Conservation (phyloP, 2,888 invertebrate genomes). For the Mesorhabditis belari region DNA sequence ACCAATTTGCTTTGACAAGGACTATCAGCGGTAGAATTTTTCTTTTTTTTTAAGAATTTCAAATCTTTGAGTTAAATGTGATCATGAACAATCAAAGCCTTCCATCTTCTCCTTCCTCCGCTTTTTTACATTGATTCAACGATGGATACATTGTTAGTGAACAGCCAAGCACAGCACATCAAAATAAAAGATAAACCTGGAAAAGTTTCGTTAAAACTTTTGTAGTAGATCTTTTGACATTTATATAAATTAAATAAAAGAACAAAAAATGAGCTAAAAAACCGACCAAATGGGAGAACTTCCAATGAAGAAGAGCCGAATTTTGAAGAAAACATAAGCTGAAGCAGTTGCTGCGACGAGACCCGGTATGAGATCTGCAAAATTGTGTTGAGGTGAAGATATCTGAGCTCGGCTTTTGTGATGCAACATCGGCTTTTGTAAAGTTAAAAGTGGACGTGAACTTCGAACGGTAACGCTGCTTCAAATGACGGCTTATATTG, state of each 20-base stretch:
- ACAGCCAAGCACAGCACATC: constrained; percentile 19
- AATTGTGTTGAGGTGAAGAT: no score
- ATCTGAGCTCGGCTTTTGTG: no score
- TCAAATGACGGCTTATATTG: no score
- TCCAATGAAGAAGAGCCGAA: constrained; percentile 16
- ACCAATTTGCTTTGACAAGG: neutral
- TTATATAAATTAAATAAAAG: no score
- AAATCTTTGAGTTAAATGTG: neutral
- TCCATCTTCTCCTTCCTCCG: constrained; percentile 2
- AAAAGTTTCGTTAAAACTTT: constrained; percentile 1
- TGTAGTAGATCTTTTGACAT: neutral
- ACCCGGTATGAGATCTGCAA: constrained; percentile 24
- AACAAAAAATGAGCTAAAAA: no score
- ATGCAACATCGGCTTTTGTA: no score
- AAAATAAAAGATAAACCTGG: constrained; percentile 22
- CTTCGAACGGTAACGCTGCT: no score
- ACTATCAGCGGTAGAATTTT: neutral
- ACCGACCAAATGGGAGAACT: no score
- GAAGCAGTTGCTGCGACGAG: constrained; percentile 18
- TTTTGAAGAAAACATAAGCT: constrained; percentile 17
- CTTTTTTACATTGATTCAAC: constrained; percentile 16
- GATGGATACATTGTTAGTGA: constrained; percentile 27
- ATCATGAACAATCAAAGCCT: no score
- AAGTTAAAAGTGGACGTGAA: no score
- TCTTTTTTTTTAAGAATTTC: neutral